Percentiles rank a stretch among this genome's conserved stretches.
Conservation (phyloP, 2,888 invertebrate species). For the Rotaria macrura region DNA sequence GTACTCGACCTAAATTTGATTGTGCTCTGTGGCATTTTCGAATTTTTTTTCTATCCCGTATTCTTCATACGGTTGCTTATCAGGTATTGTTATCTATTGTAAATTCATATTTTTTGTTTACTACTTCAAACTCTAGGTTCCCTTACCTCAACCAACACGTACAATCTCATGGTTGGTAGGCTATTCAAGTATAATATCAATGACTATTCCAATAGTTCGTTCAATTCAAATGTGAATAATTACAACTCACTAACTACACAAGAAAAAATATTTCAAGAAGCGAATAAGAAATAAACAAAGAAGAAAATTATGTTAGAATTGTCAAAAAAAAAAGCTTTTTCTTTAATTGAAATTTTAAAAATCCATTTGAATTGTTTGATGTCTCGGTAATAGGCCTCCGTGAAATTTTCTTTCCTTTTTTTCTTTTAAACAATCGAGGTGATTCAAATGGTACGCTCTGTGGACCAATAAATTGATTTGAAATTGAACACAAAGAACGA, state of each 20-base stretch:
- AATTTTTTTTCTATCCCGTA: not conserved
- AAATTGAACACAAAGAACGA: not conserved
- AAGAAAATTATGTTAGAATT: no score
- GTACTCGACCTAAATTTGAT: not conserved
- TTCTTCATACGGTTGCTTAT: not conserved
- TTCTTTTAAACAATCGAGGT: not conserved
- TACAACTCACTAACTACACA: not conserved
- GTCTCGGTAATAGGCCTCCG: not conserved
- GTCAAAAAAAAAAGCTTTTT: no score
- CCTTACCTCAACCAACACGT: not conserved
- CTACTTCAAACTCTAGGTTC: not conserved
- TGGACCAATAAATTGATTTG: not conserved
- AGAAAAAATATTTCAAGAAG: no score
- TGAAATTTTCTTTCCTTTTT: not conserved
- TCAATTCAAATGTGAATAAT: not conserved
- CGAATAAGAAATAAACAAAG: no score
- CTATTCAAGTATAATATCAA: not conserved
- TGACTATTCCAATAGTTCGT: not conserved
- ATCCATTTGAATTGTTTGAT: no score
- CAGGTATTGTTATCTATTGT: not conserved
- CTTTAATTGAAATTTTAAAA: no score
- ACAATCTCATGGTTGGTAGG: not conserved
- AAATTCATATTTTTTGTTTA: not conserved
- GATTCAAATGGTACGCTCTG: no score
- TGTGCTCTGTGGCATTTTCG: slow-evolving; percentile 6